phyloP scores from a whole-genome alignment of 2,113 vertebrate genomes.

The Notarius lentiginosus region DNA sequence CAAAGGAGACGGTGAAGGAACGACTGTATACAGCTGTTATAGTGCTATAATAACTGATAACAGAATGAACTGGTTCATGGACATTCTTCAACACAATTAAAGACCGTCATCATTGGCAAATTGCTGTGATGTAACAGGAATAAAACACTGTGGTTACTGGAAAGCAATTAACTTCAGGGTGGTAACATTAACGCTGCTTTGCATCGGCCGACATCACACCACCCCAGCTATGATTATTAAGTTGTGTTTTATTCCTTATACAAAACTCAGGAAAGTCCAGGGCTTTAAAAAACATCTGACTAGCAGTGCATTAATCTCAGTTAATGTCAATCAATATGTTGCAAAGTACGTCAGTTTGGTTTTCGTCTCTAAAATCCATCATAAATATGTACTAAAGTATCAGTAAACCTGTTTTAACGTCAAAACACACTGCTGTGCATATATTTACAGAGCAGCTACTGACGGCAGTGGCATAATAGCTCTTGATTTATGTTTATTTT shows the following conservation, averaged over 20 bases:
- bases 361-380: background rate
- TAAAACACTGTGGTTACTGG: background rate
- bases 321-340: background rate
- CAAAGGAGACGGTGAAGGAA: background rate
- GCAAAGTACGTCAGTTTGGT: background rate
- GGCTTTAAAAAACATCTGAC: background rate
- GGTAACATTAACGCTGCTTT: background rate
- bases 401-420: background rate
- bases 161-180: background rate
- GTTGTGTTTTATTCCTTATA: background rate
- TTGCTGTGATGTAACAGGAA: too few relatives aligned
- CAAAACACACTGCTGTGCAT: background rate
- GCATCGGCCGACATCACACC: background rate
- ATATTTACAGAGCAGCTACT: conserved; percentile 3
- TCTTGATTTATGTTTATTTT: conserved; percentile 34
- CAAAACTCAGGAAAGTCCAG: background rate
- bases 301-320: background rate
- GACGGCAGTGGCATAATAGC: too few relatives aligned
- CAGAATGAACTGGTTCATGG: background rate
- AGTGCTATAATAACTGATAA: background rate
- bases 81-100: background rate
- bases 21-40: background rate
- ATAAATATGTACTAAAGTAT: background rate
- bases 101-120: background rate
- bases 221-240: background rate